Conservation (phyloP, 1,140 invertebrate genomes). For the Trichonephila inaurata region DNA sequence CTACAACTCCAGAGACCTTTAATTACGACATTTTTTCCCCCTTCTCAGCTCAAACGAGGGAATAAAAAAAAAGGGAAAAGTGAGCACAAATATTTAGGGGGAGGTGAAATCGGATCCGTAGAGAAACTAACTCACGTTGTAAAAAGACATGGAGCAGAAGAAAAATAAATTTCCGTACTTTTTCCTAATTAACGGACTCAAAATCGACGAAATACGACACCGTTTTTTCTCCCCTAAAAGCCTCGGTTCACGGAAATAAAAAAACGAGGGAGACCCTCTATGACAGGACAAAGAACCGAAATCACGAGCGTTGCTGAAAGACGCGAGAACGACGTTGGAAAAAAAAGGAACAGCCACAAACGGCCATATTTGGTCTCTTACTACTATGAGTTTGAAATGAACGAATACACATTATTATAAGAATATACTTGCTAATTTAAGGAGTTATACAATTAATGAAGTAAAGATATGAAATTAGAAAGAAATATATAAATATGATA, state of each 20-base stretch:
- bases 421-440: no score
- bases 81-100: not conserved
- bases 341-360: not conserved
- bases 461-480: no score
- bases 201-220: conserved; percentile 41
- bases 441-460: no score
- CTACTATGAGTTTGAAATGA: not conserved
- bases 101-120: not conserved
- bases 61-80: not conserved
- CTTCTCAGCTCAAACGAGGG: not conserved
- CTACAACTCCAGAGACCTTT: not conserved
- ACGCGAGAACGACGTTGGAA: not conserved
- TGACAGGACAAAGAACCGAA: conserved; percentile 7
- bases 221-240: conserved; percentile 7
- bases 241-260: conserved; percentile 31
- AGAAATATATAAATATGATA: no score
- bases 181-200: conserved; percentile 46
- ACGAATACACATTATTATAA: no score
- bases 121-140: not conserved
- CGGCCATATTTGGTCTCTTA: not conserved
- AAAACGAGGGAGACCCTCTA: not conserved
- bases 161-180: conserved; percentile 35
- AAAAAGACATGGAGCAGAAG: not conserved
- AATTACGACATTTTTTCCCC: not conserved
- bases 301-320: not conserved